Base-by-base conservation (phyloP, 2,113 vertebrate species). In the Burhinus oedicnemus region DNA sequence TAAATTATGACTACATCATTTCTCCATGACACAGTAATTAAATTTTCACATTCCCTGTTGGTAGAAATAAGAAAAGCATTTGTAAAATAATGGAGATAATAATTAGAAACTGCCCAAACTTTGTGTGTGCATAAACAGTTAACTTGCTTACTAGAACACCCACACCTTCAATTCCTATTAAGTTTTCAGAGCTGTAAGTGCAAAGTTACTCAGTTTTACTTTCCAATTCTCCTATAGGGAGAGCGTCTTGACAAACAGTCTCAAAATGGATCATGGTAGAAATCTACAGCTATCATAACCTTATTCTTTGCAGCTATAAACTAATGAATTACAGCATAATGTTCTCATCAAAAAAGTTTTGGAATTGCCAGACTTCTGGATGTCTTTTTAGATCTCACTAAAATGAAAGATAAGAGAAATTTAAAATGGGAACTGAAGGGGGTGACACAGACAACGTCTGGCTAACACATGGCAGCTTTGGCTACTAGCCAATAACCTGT, bases 391-490 rank as follows among this genome's bases (percentile, higher is more conserved):
- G 78, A 95, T 96, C 70, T 96, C 77, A 92, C 83, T 92, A 87
- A 87, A 94, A 96, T 58, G 93, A 77, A 90, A 96, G 96, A 97
- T 96, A 97, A 96, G 87, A 95, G 66, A 93, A 97, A 96, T 96
- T 90, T 92, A 51, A 94, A 91, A 91, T 51, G 74, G 45, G 80
- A 97, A 88, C 61, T 64, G 66, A 38, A 70, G 13, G 51, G 57
- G 71, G 40, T 83, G 89, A 95, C 89, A 91, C 38, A 66, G 68
- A 49, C 62, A 87, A 76, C 1, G 66, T 94, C 95, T 98, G 97
- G 94, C 68, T 93, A 96, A 87, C 95, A 97, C 60, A 95, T 89
- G 96, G 83, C 71, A 97, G 61, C 47, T 86, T 7, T 96, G 97
- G 94, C 96, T 94, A 87, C 85, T 40, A 51, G 89, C 94, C 96